Base-by-base conservation (phyloP, 2,888 invertebrate genomes). In the Eumacrocentrus americanus region DNA sequence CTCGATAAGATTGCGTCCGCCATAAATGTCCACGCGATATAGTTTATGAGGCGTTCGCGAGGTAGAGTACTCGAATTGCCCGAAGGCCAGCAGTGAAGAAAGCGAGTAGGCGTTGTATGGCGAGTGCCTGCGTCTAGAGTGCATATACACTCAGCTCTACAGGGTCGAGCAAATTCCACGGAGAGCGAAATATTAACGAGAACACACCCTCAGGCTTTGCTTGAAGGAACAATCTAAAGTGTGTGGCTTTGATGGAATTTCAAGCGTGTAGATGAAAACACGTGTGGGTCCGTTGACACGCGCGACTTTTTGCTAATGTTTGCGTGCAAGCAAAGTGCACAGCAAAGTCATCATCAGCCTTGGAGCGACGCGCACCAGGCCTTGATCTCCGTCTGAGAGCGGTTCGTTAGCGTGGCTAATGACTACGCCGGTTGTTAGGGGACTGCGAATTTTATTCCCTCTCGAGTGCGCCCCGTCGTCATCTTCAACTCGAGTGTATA, bases 11-110 rank as follows among this genome's bases (percentile, higher is more conserved):
- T 65, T 64, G 51, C 56, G 60, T 59, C 57, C 56, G 61, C 61
- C 68, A 68, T 66, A 66, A 66, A 67, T 67, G 57, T 58, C 52
- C 59, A 56, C 67, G 57, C 54, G 64, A 64, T 64, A 62, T 62
- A 62, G 60, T 62, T 62, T 62, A 64, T 62, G 60, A 56, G 38
- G 52, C 60, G 53, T 64, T 51, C 61, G 47, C 14, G 53, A 55
- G 53, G 56, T 42, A 35, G 16, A 20, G 20, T 12, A 55, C 59
- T 59, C 52, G 48, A 60, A 64, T 60, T 47, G 60, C 58, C 40
- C 52, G 58, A 55, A 22, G 18, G 44, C 37, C 50, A 46, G 42
- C 57, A 40, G 22, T 23, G 16, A 20, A 5, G 35, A 6, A 6
- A 37, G 44, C 9, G 22, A 44, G 22, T 44, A 44, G 44, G 44